Base-by-base conservation (phyloP, 2,888 invertebrate species). In the Emmelina monodactyla region DNA sequence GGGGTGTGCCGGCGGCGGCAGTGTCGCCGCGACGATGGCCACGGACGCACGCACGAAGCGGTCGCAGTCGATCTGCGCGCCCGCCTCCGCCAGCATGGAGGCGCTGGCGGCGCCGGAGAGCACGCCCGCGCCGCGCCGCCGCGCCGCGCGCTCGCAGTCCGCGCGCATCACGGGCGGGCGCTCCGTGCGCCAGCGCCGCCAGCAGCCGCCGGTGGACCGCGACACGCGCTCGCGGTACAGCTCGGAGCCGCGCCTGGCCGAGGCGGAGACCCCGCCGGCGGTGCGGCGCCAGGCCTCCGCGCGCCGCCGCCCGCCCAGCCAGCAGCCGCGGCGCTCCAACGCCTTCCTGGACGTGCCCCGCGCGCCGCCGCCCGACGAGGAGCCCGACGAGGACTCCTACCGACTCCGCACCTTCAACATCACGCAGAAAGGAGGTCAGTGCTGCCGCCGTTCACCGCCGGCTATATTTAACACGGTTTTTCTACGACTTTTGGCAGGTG, bases 381-480 rank as follows among this genome's bases (percentile, higher is more conserved):
- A 86, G 43, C 88, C 88, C 35, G 92, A 92, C 54, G 92, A 92
- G 55, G 93, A 94, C 69, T 89, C 91, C 43, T 94, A 94, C 76
- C 85, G 94, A 46, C 86, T 97, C 54, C 85, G 97, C 54, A 93
- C 94, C 49, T 97, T 97, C 83, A 92, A 92, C 76, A 89, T 89
- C 75, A 91, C 94, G 53, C 86, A 90, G 53, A 96, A 96, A 86
- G 92, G 92, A 87, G 85, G 85, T 86, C 71, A 76, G 76, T 78
- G 68, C 65, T 63, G 58, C 51, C 46, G 36, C 55, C 73, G 59
- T 76, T 75, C 65, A 75, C 66, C 75, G 57, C 52, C 41, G 34
- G 49, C 63, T 69, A 64, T 60, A 65, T 65, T 61, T 66, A 62
- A 55, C 7, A n/a, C 11, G 12, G 58, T 60, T 59, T 57, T 61